Evolutionary conservation across 2,888 invertebrate genomes (phyloP), one percentile per base, ranked within the genome.

Genomic region (Eupithecia pulchellata): DNA sequence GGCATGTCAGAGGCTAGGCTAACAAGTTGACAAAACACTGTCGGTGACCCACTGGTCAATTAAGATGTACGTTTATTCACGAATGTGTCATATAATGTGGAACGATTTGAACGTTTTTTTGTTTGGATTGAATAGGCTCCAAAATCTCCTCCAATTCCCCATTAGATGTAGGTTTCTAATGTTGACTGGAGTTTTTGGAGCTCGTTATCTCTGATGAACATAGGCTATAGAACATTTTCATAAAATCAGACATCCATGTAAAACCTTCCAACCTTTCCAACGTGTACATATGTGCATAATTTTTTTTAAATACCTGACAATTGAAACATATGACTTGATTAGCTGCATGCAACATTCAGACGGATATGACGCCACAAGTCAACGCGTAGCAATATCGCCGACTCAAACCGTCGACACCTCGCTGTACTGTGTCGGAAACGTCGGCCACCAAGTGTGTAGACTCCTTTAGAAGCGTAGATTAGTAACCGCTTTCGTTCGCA

Each of bases 401-500:
- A 8, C 42, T 42, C n/a, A 42, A n/a, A n/a, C 17, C 11, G 39
- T n/a, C 9, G n/a, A 42, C 39, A n/a, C 42, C 8, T 11, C 20
- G 20, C 2, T 3, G 47, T 2, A 9, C 47, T 20, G 20, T 20
- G 47, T 20, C n/a, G 20, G 4, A n/a, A 1, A 0, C 4, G 25
- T 25, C 52, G 25, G 20, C 52, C 20, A n/a, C 25, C 13, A 6
- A 3, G 25, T 52, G 52, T 52, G 52, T 52, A 25, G 25, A 25
- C 25, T 52, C 52, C 52, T 52, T 52, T 13, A 52, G 9, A 52
- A 47, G 52, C 52, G 29, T 57, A 36, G 58, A 57, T 61, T 36
- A 55, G 52, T 61, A 67, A 47, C 60, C 47, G 70, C 72, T 69
- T 71, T 69, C 69, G 65, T 74, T 66, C 36, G 55, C 36, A 70